Conservation (phyloP, 2,888 invertebrate genomes). For the Trissolcus brochymenae region DNA sequence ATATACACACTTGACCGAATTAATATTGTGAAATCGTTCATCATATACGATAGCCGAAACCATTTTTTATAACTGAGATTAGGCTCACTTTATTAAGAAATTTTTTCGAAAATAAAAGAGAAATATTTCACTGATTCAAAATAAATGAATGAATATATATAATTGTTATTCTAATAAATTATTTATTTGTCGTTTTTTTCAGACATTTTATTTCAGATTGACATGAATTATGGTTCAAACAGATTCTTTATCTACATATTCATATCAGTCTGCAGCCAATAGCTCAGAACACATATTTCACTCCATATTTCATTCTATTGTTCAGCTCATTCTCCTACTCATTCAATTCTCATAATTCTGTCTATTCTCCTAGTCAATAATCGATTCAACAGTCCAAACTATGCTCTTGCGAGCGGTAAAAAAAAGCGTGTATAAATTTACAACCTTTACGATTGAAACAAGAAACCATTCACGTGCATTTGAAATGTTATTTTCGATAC, state of each 20-base stretch:
- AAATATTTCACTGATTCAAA: too few relatives aligned
- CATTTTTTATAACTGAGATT: constrained; percentile 50
- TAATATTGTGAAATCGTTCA: constrained; percentile 67
- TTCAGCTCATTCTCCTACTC: constrained; percentile 49
- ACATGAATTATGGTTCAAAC: constrained; percentile 42
- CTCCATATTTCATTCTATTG: constrained; percentile 46
- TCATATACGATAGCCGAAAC: constrained; percentile 66
- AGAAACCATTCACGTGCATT: constrained; percentile 23
- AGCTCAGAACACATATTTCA: constrained; percentile 49
- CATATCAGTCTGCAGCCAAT: constrained; percentile 40
- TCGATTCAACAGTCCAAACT: constrained; percentile 43
- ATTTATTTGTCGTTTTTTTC: too few relatives aligned
- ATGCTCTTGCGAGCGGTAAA: constrained; percentile 12
- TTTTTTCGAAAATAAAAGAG: constrained; percentile 30
- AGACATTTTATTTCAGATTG: not conserved
- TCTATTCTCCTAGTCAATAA: constrained; percentile 48
- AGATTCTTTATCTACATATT: constrained; percentile 52
- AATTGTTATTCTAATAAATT: too few relatives aligned
- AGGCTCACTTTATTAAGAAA: constrained; percentile 50
- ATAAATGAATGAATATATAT: too few relatives aligned
- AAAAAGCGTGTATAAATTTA: constrained; percentile 41
- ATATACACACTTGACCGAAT: constrained; percentile 56
- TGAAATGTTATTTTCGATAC: constrained; percentile 15
- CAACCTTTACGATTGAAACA: constrained; percentile 20
- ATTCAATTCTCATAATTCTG: constrained; percentile 50